Conservation (phyloP, 2,888 invertebrate genomes). For the Xestobium rufovillosum region DNA sequence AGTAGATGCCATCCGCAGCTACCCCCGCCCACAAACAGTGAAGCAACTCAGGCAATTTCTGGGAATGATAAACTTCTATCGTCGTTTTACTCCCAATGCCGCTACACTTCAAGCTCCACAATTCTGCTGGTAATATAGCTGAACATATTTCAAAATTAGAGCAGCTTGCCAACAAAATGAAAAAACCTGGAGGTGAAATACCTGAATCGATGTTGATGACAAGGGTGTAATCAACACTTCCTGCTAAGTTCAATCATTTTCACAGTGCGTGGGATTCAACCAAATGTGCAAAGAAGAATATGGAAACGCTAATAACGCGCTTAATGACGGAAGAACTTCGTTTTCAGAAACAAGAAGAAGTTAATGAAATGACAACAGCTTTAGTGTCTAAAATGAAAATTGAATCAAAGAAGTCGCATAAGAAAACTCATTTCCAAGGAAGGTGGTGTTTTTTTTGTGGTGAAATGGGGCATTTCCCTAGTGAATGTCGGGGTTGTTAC, state of each 20-base stretch:
- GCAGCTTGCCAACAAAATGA: slow-evolving; percentile 19
- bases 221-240: slow-evolving; percentile 17
- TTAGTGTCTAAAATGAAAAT: too few species aligned
- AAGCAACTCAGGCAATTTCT: too few species aligned
- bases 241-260: slow-evolving; percentile 12
- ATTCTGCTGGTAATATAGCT: slow-evolving; percentile 13
- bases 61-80: too few species aligned
- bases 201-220: slow-evolving; percentile 20
- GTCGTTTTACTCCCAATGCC: too few species aligned
- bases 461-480: slow-evolving; percentile 12
- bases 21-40: too few species aligned
- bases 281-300: neutral
- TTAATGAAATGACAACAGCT: slow-evolving; percentile 5
- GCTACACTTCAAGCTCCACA: too few species aligned
- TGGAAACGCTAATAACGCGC: slow-evolving; percentile 13
- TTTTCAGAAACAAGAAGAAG: slow-evolving; percentile 2
- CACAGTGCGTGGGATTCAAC: slow-evolving; percentile 18
- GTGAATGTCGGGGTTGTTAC: slow-evolving; percentile 18
- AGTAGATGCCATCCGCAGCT: too few species aligned
- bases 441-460: slow-evolving; percentile 20
- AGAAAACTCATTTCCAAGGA: too few species aligned
- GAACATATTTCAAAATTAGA: slow-evolving; percentile 21
- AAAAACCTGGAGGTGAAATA: slow-evolving; percentile 18
- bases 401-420: too few species aligned
- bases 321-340: slow-evolving; percentile 10